A percentile compares a stretch with the other conserved stretches of the same genome.
These are phyloP conservation scores for Ibidorhyncha struthersii DNA, from an alignment of 2,113 vertebrate species.

Conservation along the genomic window DNA sequence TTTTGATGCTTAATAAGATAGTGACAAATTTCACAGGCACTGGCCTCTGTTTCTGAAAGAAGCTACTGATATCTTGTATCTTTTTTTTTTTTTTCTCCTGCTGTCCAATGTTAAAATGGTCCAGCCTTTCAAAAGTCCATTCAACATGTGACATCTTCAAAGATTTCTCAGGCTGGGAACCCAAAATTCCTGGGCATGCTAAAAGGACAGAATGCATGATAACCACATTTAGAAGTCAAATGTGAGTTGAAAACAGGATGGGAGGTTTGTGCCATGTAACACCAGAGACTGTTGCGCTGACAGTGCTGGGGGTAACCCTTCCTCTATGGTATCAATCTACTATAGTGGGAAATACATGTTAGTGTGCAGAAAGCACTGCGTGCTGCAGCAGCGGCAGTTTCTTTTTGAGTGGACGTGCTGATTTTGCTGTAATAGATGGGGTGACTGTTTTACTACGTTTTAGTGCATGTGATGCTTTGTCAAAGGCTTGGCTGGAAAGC, in stretches of 20 bases:
- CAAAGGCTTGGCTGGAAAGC: background rate
- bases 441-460: background rate
- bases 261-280: background rate
- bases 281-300: background rate
- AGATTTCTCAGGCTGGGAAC: background rate
- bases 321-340: background rate
- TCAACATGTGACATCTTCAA: background rate
- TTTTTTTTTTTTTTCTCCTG: background rate
- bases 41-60: background rate
- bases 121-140: background rate
- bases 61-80: background rate
- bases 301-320: background rate
- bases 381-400: background rate
- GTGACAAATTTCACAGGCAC: background rate
- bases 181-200: background rate
- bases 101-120: background rate
- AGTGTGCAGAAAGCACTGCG: background rate
- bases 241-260: background rate
- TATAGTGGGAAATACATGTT: rapidly evolving
- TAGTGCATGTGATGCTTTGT: background rate
- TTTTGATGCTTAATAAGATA: background rate
- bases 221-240: background rate
- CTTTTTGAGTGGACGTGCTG: background rate
- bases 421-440: background rate
- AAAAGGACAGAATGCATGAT: background rate